Evolutionary conservation across 2,888 invertebrate species (phyloP).

Genomic region (Stomorhina lunata): DNA sequence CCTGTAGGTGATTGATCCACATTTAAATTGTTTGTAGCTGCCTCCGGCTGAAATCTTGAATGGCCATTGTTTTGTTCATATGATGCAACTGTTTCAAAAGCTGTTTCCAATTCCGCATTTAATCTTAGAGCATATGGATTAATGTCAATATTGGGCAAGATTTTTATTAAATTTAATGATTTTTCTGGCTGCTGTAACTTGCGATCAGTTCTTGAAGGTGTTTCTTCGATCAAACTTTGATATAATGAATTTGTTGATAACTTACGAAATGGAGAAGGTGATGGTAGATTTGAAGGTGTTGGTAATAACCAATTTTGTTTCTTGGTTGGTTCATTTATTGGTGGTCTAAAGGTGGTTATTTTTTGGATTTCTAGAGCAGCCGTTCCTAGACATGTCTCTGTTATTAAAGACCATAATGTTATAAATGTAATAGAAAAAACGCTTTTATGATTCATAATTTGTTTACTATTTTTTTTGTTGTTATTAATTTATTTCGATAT

Average conservation of each 20-base stretch:
- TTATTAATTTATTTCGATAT: not conserved
- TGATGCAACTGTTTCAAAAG: slow-evolving; percentile 53
- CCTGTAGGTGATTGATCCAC: slow-evolving; percentile 65
- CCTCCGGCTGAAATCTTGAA: not conserved
- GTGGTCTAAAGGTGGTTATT: not conserved
- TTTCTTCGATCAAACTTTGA: not conserved
- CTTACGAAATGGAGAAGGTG: slow-evolving; percentile 26
- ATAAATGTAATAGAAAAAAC: slow-evolving; percentile 15
- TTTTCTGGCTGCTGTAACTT: slow-evolving; percentile 9
- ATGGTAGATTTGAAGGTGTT: slow-evolving; percentile 14
- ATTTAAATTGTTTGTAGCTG: slow-evolving; percentile 53
- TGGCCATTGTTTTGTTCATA: not conserved
- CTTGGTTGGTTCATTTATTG: slow-evolving; percentile 13
- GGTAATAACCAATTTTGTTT: slow-evolving; percentile 3
- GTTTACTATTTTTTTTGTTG: not conserved
- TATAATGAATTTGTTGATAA: not conserved
- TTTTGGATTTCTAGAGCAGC: not conserved
- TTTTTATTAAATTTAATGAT: too few relatives aligned
- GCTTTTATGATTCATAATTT: slow-evolving; percentile 32
- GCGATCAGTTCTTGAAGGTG: slow-evolving; percentile 29
- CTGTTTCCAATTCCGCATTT: slow-evolving; percentile 57
- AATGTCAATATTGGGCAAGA: slow-evolving; percentile 31
- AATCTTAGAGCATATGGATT: slow-evolving; percentile 47
- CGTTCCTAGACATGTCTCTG: not conserved
- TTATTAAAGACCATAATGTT: not conserved